These are phyloP conservation scores for Apamea crenata DNA, from an alignment of 2,888 invertebrate genomes.

Conservation along the genomic window DNA sequence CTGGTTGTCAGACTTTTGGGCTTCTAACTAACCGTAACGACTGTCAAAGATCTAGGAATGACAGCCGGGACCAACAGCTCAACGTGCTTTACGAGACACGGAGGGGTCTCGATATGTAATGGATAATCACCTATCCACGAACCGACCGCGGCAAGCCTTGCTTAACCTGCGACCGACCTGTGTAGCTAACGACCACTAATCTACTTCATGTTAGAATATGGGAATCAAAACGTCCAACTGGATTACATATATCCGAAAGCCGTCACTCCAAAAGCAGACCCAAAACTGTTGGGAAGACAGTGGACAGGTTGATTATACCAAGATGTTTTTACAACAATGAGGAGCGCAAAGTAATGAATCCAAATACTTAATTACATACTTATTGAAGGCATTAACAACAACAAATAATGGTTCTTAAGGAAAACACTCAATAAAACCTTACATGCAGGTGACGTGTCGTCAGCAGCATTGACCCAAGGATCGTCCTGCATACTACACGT, in stretches of 20 bases:
- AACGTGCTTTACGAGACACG: not conserved
- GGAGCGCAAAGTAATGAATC: not conserved
- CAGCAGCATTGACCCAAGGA: slow-evolving; percentile 56
- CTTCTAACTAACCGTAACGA: not conserved
- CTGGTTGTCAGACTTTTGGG: not conserved
- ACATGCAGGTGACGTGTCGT: slow-evolving; percentile 30
- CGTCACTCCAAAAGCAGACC: not conserved
- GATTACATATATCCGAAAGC: too few species aligned
- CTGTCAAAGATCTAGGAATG: not conserved
- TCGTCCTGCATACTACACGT: slow-evolving; percentile 44
- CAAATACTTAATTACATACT: not conserved
- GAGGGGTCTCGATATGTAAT: not conserved
- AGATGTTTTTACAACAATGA: not conserved
- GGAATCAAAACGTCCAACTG: not conserved
- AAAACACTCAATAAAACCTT: slow-evolving; percentile 37
- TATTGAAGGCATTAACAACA: not conserved
- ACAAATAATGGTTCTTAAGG: slow-evolving; percentile 27
- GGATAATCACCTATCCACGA: not conserved
- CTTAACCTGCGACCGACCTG: not conserved
- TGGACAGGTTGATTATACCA: too few species aligned
- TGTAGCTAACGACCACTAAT: not conserved
- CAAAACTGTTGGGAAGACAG: not conserved
- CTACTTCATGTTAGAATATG: not conserved
- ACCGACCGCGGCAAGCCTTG: not conserved
- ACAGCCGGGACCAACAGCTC: not conserved